A percentile compares a stretch with the other conserved stretches of the same genome.
phyloP scores from a whole-genome alignment of 2,113 vertebrate species.

The Notothenia rossii region DNA sequence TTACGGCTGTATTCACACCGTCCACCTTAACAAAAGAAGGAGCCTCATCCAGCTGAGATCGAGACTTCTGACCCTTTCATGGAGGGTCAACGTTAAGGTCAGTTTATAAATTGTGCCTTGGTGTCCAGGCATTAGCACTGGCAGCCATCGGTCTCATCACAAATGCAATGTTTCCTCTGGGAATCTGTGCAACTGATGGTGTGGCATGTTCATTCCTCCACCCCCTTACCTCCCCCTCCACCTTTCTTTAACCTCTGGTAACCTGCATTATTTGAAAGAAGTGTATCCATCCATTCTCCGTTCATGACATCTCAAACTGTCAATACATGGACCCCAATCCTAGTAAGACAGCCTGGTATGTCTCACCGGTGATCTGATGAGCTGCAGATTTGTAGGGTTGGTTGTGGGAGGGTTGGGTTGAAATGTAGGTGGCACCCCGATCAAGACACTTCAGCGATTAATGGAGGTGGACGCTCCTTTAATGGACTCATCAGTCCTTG shows the following conservation, averaged over 20 bases:
- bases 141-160: constrained; percentile 33
- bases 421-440: constrained; percentile 25
- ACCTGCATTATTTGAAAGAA: constrained; percentile 26
- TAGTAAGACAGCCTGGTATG: constrained; percentile 22
- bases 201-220: constrained; percentile 3
- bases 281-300: constrained; percentile 30
- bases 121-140: constrained; percentile 46
- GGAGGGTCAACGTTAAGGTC: too few relatives aligned
- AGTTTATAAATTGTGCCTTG: background rate
- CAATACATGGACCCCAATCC: constrained; percentile 20
- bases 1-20: too few relatives aligned
- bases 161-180: constrained; percentile 41
- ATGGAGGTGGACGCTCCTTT: constrained; percentile 36
- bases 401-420: constrained; percentile 22
- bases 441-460: constrained; percentile 34
- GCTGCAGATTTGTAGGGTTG: background rate
- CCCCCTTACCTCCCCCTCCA: background rate
- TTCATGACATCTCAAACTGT: constrained; percentile 46
- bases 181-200: constrained; percentile 42
- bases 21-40: too few relatives aligned
- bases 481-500: constrained; percentile 57
- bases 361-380: constrained; percentile 33
- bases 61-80: too few relatives aligned
- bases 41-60: too few relatives aligned
- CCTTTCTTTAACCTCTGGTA: background rate